A percentile compares a stretch with the other conserved stretches of the same genome.
Evolutionary conservation across 2,888 invertebrate genomes (phyloP).

Genomic region (Sarcophaga rosellei): DNA sequence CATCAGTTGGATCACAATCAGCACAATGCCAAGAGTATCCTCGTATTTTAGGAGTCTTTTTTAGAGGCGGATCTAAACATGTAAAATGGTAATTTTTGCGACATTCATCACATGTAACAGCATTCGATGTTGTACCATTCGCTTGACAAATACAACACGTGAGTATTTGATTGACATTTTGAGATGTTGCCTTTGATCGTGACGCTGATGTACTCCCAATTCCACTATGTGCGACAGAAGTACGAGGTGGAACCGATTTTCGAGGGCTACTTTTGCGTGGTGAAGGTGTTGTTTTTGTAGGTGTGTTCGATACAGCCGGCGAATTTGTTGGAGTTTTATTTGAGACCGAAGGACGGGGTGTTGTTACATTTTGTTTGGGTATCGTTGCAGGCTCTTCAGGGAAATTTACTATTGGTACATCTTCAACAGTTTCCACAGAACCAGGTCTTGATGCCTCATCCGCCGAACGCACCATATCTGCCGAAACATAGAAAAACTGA

Average conservation of each 20-base stretch:
- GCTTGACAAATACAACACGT: slow-evolving; percentile 77
- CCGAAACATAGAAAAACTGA: slow-evolving; percentile 90
- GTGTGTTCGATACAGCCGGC: slow-evolving; percentile 51
- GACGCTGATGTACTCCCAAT: slow-evolving; percentile 33
- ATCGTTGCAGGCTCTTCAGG: slow-evolving; percentile 55
- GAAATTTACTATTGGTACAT: slow-evolving; percentile 64
- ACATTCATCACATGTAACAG: slow-evolving; percentile 93
- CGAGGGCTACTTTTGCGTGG: slow-evolving; percentile 77
- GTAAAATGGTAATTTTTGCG: slow-evolving; percentile 94
- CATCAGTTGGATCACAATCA: slow-evolving; percentile 94
- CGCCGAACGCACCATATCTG: slow-evolving; percentile 82
- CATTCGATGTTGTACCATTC: slow-evolving; percentile 76
- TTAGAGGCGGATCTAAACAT: slow-evolving; percentile 95
- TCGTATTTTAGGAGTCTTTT: slow-evolving; percentile 95
- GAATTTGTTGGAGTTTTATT: slow-evolving; percentile 50
- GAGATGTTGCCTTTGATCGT: slow-evolving; percentile 53
- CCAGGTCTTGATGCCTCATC: slow-evolving; percentile 80
- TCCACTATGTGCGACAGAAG: slow-evolving; percentile 54
- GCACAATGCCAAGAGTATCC: slow-evolving; percentile 98
- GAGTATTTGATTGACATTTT: slow-evolving; percentile 64
- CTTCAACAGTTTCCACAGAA: slow-evolving; percentile 81
- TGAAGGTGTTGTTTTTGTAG: slow-evolving; percentile 67
- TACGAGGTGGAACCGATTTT: slow-evolving; percentile 74
- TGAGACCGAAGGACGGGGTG: slow-evolving; percentile 45
- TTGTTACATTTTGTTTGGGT: slow-evolving; percentile 50